Conservation (phyloP, 2,797 vertebrate genomes). For the Streptopelia turtur region DNA sequence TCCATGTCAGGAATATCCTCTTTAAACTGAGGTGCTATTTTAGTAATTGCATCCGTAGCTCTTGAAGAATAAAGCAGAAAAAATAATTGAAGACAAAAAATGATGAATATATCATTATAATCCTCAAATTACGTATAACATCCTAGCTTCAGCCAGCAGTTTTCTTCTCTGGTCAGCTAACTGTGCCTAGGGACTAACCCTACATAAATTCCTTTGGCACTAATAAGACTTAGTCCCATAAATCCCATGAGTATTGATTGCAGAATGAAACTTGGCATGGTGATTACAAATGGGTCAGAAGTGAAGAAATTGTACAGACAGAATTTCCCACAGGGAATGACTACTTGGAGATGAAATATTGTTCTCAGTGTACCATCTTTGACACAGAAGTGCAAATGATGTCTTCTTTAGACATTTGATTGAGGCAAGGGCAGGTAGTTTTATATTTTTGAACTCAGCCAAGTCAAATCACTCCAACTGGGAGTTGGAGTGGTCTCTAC, state of each 20-base stretch:
- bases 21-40: conserved; percentile 1
- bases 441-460: not conserved
- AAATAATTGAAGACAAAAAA: not conserved
- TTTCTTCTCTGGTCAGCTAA: not conserved
- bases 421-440: not conserved
- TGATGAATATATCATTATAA: not conserved
- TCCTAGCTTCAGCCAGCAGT: not conserved
- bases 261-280: not conserved
- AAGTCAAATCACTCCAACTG: not conserved
- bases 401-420: not conserved
- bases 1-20: not conserved
- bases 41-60: not conserved
- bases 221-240: conserved; percentile 1
- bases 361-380: not conserved
- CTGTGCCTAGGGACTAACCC: not conserved
- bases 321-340: not conserved
- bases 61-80: not conserved
- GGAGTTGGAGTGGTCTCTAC: not conserved
- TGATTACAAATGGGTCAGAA: conserved; percentile 23
- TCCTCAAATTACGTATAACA: not conserved
- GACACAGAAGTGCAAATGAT: not conserved
- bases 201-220: not conserved
- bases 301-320: not conserved
- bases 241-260: not conserved
- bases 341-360: not conserved